A percentile compares a stretch with the other conserved stretches of the same genome.
Conservation (phyloP, 2,797 vertebrate genomes). For the Enteromius fasciolatus region DNA sequence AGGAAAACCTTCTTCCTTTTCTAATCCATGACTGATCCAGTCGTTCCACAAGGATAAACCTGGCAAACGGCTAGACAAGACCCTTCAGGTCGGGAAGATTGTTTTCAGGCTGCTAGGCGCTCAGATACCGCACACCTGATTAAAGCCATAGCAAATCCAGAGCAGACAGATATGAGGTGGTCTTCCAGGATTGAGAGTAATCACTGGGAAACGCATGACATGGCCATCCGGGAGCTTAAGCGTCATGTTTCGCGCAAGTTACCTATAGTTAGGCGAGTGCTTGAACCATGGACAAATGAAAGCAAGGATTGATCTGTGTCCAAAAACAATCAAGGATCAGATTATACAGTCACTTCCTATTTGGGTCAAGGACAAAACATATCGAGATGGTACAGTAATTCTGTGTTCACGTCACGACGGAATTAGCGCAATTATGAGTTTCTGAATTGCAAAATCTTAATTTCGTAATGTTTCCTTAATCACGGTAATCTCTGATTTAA, state of each 20-base stretch:
- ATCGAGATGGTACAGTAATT: constrained; percentile 22
- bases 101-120: constrained; percentile 50
- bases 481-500: not conserved
- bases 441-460: not conserved
- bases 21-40: constrained; percentile 61
- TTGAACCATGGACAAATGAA: constrained; percentile 1
- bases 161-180: constrained; percentile 56
- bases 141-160: constrained; percentile 27
- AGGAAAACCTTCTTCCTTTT: constrained; percentile 48
- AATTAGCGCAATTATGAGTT: constrained; percentile 1
- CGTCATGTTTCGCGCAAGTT: constrained; percentile 9
- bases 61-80: constrained; percentile 43
- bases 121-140: constrained; percentile 63
- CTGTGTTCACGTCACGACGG: not conserved
- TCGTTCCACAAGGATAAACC: constrained; percentile 56
- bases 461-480: not conserved
- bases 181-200: constrained; percentile 43
- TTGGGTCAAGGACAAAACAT: constrained; percentile 39
- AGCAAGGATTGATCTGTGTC: constrained; percentile 35
- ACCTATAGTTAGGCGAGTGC: constrained; percentile 16
- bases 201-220: constrained; percentile 25
- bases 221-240: constrained; percentile 36
- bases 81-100: constrained; percentile 42
- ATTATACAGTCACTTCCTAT: constrained; percentile 50
- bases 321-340: constrained; percentile 44